Conservation (phyloP, 2,113 vertebrate genomes). For the Gallinago media region DNA sequence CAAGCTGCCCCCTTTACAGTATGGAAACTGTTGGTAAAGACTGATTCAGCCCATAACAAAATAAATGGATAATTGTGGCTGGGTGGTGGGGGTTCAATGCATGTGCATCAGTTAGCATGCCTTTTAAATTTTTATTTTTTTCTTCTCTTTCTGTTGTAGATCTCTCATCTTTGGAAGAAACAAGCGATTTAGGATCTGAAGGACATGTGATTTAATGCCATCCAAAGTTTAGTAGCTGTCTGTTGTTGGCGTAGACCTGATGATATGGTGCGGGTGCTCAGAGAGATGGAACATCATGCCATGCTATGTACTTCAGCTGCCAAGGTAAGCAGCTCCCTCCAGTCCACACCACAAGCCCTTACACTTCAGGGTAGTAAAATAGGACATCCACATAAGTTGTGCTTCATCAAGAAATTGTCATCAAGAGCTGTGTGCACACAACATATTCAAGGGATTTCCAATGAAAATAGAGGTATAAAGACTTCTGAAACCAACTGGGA, state of each 20-base stretch:
- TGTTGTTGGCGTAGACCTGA: not conserved
- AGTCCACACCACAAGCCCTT: not conserved
- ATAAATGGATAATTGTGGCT: not conserved
- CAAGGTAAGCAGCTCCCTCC: not conserved
- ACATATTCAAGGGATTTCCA: not conserved
- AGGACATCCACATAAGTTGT: fast-evolving
- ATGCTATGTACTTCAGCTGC: not conserved
- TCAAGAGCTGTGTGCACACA: not conserved
- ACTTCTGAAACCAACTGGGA: not conserved
- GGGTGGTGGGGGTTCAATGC: not conserved
- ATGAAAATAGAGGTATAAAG: not conserved
- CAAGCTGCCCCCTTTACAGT: not conserved
- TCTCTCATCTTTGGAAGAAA: not conserved
- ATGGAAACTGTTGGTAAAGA: slow-evolving; percentile 3
- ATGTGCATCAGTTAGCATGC: not conserved
- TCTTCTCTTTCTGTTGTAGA: not conserved
- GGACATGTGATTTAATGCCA: not conserved
- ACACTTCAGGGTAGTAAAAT: not conserved
- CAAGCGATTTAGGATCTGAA: not conserved
- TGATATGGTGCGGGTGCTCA: fast-evolving
- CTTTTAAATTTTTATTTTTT: not conserved
- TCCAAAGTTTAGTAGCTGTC: not conserved
- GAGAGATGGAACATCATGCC: not conserved
- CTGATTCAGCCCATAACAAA: not conserved
- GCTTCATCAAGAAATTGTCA: not conserved